Base-by-base conservation (phyloP, 2,113 vertebrate species). In the Megaleporinus macrocephalus region DNA sequence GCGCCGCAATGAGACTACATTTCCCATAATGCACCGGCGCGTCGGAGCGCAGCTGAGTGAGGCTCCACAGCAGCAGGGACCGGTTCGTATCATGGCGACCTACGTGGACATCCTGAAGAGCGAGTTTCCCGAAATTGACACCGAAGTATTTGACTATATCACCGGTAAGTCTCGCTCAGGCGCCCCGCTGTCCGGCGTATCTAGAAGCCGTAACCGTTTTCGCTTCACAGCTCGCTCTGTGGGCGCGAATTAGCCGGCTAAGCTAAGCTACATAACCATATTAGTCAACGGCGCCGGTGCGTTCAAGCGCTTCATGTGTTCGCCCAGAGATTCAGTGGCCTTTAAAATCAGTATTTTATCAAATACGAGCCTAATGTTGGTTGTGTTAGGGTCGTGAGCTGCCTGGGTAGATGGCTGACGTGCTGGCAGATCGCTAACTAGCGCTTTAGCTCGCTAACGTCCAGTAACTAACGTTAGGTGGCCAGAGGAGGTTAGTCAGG, bases 71-170 rank as follows among this genome's bases (percentile, higher is more conserved):
- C 5, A 1, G 59, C 20, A 75, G 81, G 63, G 77, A 36, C 78
- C 89, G 90, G 92, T 88, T 55, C 53, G 85, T 87, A 96, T 93
- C 91, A 98, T 98, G 97, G 97, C 96, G 94, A 95, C 96, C 62
- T 98, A 96, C 90, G 96, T 96, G 89, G 96, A 98, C 59, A 98
- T 99, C 73, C 91, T 99, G 87, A 95, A 95, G 93, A 96, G 91
- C 93, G 97, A 98, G 95, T 98, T 98, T 91, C 97, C 97, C 0
- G 94, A 97, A 88, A 96, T 98, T 86, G 97, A 98, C 90, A 88
- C 92, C 33, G 97, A 98, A 90, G 93, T 98, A 20, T 97, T 98
- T 86, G 94, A 96, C 83, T 98, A 98, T 83, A 96, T 98, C 83
- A 98, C 96, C 59, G 97, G 97, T 98, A 89, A 76, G 80, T 47